phyloP scores from a whole-genome alignment of 2,113 vertebrate species.

The Cyanistes caeruleus region DNA sequence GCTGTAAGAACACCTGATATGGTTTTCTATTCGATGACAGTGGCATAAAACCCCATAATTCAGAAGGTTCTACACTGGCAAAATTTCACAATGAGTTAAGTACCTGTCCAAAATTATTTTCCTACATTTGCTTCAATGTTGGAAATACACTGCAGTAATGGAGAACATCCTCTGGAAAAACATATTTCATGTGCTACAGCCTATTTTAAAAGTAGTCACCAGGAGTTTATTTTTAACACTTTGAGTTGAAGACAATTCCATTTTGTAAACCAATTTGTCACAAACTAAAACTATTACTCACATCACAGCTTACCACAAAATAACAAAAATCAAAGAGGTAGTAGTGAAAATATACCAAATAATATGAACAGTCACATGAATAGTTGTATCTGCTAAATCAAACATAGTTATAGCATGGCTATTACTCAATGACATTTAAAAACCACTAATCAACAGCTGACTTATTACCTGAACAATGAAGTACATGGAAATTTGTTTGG shows the following conservation, averaged over 20 bases:
- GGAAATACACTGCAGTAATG: background rate
- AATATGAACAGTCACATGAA: background rate
- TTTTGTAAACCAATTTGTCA: background rate
- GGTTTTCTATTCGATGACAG: background rate
- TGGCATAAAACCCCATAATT: accelerated
- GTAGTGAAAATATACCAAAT: background rate
- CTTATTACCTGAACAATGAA: background rate
- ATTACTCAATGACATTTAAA: background rate
- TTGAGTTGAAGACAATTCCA: background rate
- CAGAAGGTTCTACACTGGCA: background rate
- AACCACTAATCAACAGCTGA: background rate
- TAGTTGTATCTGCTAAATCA: background rate
- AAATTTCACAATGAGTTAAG: background rate
- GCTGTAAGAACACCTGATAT: accelerated
- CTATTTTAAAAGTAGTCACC: background rate
- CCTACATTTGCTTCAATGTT: background rate
- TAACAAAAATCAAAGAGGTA: background rate
- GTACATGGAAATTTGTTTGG: background rate
- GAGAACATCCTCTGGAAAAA: background rate
- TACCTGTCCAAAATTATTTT: background rate
- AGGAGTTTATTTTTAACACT: background rate
- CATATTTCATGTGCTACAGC: accelerated
- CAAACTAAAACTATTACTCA: background rate
- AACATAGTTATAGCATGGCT: background rate
- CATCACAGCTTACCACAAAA: background rate